Base-by-base conservation (phyloP, 2,888 invertebrate species). In the Nasonovia ribisnigri region DNA sequence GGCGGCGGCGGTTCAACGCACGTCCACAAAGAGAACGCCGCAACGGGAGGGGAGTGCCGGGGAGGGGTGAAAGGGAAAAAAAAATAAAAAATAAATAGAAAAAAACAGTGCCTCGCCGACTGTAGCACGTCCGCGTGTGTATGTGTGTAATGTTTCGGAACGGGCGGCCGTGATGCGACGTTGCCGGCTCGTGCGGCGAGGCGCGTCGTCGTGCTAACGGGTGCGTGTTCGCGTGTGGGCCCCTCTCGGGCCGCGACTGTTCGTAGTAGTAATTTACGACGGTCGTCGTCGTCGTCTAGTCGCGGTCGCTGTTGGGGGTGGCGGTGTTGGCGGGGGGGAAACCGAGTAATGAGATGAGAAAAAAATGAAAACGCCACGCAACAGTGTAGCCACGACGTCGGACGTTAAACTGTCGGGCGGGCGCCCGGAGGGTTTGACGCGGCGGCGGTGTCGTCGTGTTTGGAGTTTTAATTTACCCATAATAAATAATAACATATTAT, bases 1-100 rank as follows among this genome's bases (percentile, higher is more conserved):
- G 60, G 87, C 87, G 88, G 84, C 88, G 88, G 92, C 92, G 92
- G 92, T 93, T 93, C 92, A 93, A 93, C 89, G 89, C 88, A 84
- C 92, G 92, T 93, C 92, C 11, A 93, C 92, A 93, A 93, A 93
- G 92, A 84, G 92, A 54, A 77, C 84, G 88, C 43, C 26, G 43
- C 29, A 20, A 43, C 84, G 92, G n/a, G 67, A n/a, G 77, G 16
- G 16, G 13, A n/a, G 67, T n/a, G 16, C 67, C n/a, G 67, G 88
- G 26, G 88, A n/a, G 29, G 67, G 57, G 92, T 51, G 48, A 36
- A 11, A 67, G 42, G 51, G 42, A 26, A 84, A 86, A 20, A 57
- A 84, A 84, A 54, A 51, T 5, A 42, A 84, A 48, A 51, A 88
- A 77, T 36, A 77, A 90, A 77, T 36, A 51, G 13, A 54, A 91